These are phyloP conservation scores for Drosophila punjabiensis DNA, from an alignment of 1,140 invertebrate genomes.

Conservation along the genomic window DNA sequence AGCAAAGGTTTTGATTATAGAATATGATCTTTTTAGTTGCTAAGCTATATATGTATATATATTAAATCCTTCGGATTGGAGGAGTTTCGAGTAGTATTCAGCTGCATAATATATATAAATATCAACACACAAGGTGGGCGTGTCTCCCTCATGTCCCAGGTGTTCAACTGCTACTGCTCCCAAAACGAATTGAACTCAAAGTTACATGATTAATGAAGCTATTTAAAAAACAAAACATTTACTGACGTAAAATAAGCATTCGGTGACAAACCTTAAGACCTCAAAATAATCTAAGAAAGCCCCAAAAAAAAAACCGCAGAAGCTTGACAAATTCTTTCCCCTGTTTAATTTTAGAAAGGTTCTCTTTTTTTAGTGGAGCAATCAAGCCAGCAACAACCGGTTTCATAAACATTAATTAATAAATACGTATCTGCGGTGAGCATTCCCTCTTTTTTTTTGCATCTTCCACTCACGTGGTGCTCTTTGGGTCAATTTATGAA, in stretches of 20 bases:
- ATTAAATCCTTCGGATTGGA: neutral
- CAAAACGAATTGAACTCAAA: constrained; percentile 11
- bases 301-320: neutral
- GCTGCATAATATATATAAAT: constrained; percentile 2
- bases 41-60: constrained; percentile 3
- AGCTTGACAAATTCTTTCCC: neutral
- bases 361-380: constrained; percentile 23
- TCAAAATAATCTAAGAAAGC: neutral
- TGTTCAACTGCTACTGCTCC: constrained; percentile 25
- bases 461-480: constrained; percentile 29
- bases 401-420: constrained; percentile 47
- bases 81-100: neutral
- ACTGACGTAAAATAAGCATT: constrained; percentile 12
- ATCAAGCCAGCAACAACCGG: constrained; percentile 39
- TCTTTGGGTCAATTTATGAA: constrained; percentile 34
- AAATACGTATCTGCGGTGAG: constrained; percentile 10
- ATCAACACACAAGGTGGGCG: constrained; percentile 23
- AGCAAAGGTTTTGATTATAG: neutral
- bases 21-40: neutral
- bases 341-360: constrained; percentile 10
- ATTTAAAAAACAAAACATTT: constrained; percentile 30
- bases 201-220: constrained; percentile 30
- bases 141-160: constrained; percentile 34
- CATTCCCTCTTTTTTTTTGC: constrained; percentile 17
- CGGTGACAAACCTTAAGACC: neutral